Base-by-base conservation (phyloP, 2,888 invertebrate species). In the Cistogaster globosa region DNA sequence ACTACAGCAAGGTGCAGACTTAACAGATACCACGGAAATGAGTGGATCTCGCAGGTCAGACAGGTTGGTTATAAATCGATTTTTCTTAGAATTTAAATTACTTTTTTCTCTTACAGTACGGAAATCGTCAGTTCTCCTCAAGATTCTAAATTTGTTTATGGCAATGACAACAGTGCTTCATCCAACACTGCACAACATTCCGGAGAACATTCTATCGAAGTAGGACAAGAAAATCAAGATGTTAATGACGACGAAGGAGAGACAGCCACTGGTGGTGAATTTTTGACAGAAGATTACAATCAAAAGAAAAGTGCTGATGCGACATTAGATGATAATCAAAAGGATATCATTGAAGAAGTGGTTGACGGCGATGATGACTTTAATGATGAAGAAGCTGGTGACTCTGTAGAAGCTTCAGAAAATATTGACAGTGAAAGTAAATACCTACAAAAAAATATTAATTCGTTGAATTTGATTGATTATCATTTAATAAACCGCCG, bases 21-120 rank as follows among this genome's bases (percentile, higher is more conserved):
- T 45, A 98, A 98, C 18, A 96, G 97, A 84, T 97, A 98, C 14
- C 12, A 69, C 84, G 97, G 98, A 20, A 97, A 97, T 5, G 93
- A 86, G 86, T 84, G 89, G 84, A 4, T 79, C 85, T 26, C 90
- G 91, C 38, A 89, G 90, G 57, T 89, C 89, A 0, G 91, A 92
- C 42, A 91, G 90, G 91, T 91, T 65, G 76, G 57, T 38, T 57
- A 48, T 4, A 48, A 7, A 51, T 51, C 4, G 2, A 51, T 18
- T 51, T n/a, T 2, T 48, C 12, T 48, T n/a, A 14, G 12, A 48
- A 16, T 16, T 48, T 48, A 6, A 48, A 48, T 12, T n/a, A n/a
- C 6, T 5, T 48, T 48, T 48, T 48, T 16, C 1, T 16, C 45
- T n/a, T 57, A 38, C 55, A 81, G 79, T 45, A 72, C 83, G 12